Percentiles rank a stretch among this genome's conserved stretches.
Conservation (phyloP, 2,113 vertebrate species). For the Leiothrix lutea region DNA sequence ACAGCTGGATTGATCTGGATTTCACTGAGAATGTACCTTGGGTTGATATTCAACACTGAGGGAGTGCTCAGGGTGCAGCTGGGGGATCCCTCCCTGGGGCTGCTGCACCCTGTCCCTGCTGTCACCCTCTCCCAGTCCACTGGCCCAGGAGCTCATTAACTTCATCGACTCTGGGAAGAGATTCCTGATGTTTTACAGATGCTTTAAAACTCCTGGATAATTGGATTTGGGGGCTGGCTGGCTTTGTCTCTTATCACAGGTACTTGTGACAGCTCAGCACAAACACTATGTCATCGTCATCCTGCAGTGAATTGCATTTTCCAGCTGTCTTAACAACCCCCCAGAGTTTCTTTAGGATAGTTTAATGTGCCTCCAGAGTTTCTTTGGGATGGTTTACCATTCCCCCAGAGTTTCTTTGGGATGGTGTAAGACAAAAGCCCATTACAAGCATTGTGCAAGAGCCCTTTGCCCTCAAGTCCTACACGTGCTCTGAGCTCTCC, state of each 20-base stretch:
- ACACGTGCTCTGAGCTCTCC: neutral
- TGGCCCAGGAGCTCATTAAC: neutral
- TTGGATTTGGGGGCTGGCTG: neutral
- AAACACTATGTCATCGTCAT: neutral
- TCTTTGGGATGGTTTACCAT: neutral
- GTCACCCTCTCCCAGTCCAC: neutral
- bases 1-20: neutral
- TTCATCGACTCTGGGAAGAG: neutral
- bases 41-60: neutral
- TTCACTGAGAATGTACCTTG: neutral
- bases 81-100: neutral
- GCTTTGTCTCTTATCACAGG: slow-evolving; percentile 13
- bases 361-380: neutral
- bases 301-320: neutral
- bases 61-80: neutral
- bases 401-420: neutral
- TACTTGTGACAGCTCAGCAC: neutral
- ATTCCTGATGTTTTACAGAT: neutral
- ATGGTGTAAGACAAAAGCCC: neutral
- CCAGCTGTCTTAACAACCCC: neutral
- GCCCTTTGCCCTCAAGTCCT: neutral
- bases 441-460: neutral
- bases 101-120: neutral
- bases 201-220: neutral
- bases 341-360: neutral